Conservation (phyloP, 2,888 invertebrate genomes). For the Willowsia nigromaculata region DNA sequence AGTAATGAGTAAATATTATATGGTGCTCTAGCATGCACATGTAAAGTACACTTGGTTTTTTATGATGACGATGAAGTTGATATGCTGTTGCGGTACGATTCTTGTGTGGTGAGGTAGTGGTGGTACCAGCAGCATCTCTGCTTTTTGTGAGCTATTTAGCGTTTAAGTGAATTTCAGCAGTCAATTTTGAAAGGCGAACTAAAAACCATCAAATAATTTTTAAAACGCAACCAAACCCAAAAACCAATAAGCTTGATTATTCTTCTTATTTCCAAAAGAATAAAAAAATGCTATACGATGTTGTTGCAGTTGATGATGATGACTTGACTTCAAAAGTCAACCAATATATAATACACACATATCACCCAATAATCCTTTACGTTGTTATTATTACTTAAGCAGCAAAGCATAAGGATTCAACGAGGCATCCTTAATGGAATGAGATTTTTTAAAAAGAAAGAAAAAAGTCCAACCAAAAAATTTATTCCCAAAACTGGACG, state of each 20-base stretch:
- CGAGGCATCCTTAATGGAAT: constrained; percentile 61
- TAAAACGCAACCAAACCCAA: constrained; percentile 68
- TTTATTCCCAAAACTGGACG: constrained; percentile 79
- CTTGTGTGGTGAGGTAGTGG: constrained; percentile 12
- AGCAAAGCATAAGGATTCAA: constrained; percentile 27
- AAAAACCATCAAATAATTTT: constrained; percentile 56
- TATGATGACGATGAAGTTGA: constrained; percentile 36
- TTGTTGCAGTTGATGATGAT: constrained; percentile 22
- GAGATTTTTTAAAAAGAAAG: constrained; percentile 57
- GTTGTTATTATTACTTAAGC: constrained; percentile 47
- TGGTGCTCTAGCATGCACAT: background rate
- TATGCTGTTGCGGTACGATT: constrained; percentile 26
- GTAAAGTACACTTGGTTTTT: background rate
- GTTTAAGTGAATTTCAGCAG: constrained; percentile 68
- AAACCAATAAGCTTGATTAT: constrained; percentile 71
- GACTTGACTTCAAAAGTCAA: constrained; percentile 31
- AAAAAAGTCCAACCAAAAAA: constrained; percentile 76
- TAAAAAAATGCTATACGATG: constrained; percentile 42
- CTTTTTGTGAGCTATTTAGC: constrained; percentile 30
- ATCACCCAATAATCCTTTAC: constrained; percentile 59
- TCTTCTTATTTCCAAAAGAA: constrained; percentile 50
- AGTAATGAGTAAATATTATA: background rate
- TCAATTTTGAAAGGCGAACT: constrained; percentile 53
- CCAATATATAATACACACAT: constrained; percentile 17
- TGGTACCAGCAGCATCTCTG: background rate